Evolutionary conservation across 2,113 vertebrate species (phyloP).

Genomic region (Callocephalon fimbriatum): DNA sequence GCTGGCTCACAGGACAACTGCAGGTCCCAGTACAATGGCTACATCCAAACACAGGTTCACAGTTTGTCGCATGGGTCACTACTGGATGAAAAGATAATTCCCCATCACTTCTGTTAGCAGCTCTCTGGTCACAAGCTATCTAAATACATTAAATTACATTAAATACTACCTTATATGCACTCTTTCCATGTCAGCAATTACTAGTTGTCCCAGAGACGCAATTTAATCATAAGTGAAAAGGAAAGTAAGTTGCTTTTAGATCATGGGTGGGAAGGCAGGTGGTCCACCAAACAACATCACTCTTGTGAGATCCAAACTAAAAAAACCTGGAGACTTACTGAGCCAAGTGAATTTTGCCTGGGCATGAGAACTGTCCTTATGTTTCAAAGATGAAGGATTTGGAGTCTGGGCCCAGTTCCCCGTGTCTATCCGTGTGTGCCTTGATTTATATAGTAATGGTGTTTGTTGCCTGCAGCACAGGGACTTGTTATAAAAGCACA

Average conservation of each 20-base stretch:
- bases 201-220: background rate
- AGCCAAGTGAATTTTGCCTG: background rate
- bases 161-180: background rate
- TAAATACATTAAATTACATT: background rate
- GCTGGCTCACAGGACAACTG: background rate
- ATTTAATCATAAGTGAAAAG: background rate
- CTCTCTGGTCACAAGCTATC: background rate
- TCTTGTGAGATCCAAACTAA: background rate
- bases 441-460: background rate
- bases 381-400: conserved; percentile 10
- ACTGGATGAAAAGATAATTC: background rate
- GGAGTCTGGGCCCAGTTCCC: background rate
- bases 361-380: background rate
- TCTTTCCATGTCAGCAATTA: background rate
- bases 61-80: background rate
- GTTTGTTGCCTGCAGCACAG: conserved; percentile 7
- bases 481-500: background rate
- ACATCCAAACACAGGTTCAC: background rate
- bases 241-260: background rate
- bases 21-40: background rate
- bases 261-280: background rate
- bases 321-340: background rate
- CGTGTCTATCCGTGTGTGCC: background rate
- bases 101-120: background rate
- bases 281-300: background rate